Evolutionary conservation across 2,113 vertebrate genomes (phyloP).

Genomic region (Leucoraja erinaceus): DNA sequence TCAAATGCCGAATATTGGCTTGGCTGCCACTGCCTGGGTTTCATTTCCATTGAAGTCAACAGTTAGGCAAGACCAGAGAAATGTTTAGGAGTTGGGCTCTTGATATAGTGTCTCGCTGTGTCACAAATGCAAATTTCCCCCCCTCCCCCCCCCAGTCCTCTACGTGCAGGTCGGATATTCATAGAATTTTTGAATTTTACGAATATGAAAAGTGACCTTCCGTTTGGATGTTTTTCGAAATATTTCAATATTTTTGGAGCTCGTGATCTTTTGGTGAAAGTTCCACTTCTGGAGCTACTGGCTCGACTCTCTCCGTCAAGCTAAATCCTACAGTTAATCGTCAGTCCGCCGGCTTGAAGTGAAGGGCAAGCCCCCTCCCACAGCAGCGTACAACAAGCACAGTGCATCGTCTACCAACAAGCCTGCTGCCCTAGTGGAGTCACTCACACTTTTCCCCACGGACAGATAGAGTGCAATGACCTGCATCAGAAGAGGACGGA

Average conservation of each 20-base stretch:
- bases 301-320: not conserved
- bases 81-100: not conserved
- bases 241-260: not conserved
- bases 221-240: not conserved
- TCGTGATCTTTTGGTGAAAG: not conserved
- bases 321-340: not conserved
- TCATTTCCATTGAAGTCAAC: not conserved
- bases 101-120: too few species aligned
- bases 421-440: slow-evolving; percentile 11
- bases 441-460: slow-evolving; percentile 37
- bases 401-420: slow-evolving; percentile 30
- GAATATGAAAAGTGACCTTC: not conserved
- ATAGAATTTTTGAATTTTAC: not conserved
- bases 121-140: not conserved
- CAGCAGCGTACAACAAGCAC: slow-evolving; percentile 25
- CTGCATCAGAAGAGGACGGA: slow-evolving; percentile 34
- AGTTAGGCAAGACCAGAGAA: not conserved
- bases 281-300: not conserved
- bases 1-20: not conserved
- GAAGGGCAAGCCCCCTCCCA: slow-evolving; percentile 26
- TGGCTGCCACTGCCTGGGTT: not conserved
- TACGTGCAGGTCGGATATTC: not conserved
- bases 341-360: slow-evolving; percentile 22
- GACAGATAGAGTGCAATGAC: slow-evolving; percentile 35
- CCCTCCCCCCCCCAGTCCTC: not conserved